Evolutionary conservation across 1,140 invertebrate species (phyloP).

Genomic region (Chrysopa pallens): DNA sequence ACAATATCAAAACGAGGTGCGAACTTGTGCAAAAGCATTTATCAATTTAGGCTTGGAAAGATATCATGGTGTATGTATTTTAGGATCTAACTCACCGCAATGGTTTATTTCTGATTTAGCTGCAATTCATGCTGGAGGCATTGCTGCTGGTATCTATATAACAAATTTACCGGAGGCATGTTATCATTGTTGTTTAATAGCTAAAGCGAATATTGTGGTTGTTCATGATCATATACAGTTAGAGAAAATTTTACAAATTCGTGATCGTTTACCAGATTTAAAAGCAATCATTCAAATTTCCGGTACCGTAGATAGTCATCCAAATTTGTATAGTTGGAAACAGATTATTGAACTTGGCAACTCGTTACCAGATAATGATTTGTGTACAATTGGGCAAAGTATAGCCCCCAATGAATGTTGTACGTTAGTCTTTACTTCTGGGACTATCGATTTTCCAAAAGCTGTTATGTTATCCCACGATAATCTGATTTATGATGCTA

Average conservation of each 20-base stretch:
- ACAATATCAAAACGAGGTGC: constrained; percentile 53
- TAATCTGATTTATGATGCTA: constrained; percentile 50
- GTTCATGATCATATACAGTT: constrained; percentile 79
- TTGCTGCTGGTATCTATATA: constrained; percentile 79
- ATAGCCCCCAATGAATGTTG: no score
- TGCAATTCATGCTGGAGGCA: constrained; percentile 81
- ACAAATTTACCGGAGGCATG: constrained; percentile 79
- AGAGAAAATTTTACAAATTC: constrained; percentile 63
- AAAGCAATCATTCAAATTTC: constrained; percentile 78
- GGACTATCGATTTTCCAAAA: constrained; percentile 83
- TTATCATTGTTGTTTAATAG: constrained; percentile 52
- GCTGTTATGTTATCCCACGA: constrained; percentile 87
- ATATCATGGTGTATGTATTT: constrained; percentile 65
- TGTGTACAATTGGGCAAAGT: no score
- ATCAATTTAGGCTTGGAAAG: constrained; percentile 68
- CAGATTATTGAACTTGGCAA: no score
- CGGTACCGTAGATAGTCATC: constrained; percentile 32
- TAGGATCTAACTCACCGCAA: constrained; percentile 82
- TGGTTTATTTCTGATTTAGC: constrained; percentile 79
- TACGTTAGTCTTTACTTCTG: constrained; percentile 40
- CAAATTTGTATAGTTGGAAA: constrained; percentile 33
- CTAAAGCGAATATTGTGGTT: constrained; percentile 66
- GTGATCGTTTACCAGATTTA: constrained; percentile 48
- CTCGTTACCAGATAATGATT: no score
- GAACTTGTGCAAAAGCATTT: constrained; percentile 69